Percentiles rank a stretch among this genome's conserved stretches.
phyloP scores from a whole-genome alignment of 2,797 vertebrate species.

The Enteromius unitaeniatus region DNA sequence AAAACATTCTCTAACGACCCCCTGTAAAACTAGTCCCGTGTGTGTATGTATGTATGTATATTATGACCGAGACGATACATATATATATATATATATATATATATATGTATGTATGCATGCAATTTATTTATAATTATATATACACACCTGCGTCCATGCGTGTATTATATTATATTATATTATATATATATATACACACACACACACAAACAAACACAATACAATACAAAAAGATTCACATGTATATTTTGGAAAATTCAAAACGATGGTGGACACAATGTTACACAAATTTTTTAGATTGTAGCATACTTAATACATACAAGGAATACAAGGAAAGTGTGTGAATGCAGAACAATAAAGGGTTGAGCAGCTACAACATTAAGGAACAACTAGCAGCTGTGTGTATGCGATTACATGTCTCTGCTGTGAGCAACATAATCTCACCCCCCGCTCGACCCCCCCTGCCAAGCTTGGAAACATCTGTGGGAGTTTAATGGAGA shows the following conservation, averaged over 20 bases:
- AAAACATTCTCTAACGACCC: too few species aligned
- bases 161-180: too few species aligned
- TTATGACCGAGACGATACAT: too few species aligned
- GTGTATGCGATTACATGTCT: slow-evolving; percentile 59
- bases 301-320: not conserved
- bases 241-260: not conserved
- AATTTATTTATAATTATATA: too few species aligned
- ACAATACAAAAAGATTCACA: not conserved
- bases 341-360: slow-evolving; percentile 43
- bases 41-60: too few species aligned
- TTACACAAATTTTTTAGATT: not conserved
- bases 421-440: slow-evolving; percentile 53
- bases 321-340: not conserved
- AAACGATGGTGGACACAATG: not conserved
- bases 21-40: too few species aligned
- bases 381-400: slow-evolving; percentile 60
- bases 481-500: slow-evolving; percentile 57
- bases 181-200: too few species aligned
- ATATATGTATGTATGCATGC: too few species aligned
- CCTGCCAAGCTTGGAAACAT: slow-evolving; percentile 50
- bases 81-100: too few species aligned
- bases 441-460: slow-evolving; percentile 32
- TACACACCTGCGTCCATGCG: too few species aligned
- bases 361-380: slow-evolving; percentile 51
- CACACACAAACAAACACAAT: too few species aligned